These are phyloP conservation scores for Ichneumoninae sp. DNA, from an alignment of 2,888 invertebrate species.

Conservation along the genomic window DNA sequence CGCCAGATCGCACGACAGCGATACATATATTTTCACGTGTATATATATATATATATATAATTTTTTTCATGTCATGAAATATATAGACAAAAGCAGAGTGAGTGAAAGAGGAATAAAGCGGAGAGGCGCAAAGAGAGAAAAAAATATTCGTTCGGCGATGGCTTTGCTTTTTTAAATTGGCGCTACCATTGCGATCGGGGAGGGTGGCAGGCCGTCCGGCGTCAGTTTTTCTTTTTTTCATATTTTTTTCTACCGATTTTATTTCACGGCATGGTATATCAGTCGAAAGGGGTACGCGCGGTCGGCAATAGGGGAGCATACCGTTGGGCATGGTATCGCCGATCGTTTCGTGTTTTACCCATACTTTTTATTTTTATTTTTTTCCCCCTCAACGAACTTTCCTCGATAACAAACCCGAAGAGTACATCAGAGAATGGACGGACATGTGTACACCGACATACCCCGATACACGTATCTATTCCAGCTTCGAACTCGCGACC, in stretches of 20 bases:
- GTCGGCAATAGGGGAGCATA: constrained; percentile 52
- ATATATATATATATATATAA: constrained; percentile 18
- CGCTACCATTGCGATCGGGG: constrained; percentile 53
- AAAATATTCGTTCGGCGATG: constrained; percentile 51
- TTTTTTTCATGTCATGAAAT: constrained; percentile 32
- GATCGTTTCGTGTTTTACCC: constrained; percentile 57
- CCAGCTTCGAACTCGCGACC: background rate
- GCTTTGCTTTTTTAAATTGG: constrained; percentile 71
- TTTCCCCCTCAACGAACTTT: constrained; percentile 38
- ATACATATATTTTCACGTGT: background rate
- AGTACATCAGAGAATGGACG: constrained; percentile 38
- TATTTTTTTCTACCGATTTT: constrained; percentile 66
- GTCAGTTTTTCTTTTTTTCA: constrained; percentile 49
- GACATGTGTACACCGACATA: background rate
- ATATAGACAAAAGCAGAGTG: constrained; percentile 25
- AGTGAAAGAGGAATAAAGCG: constrained; percentile 12
- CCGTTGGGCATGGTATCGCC: constrained; percentile 62
- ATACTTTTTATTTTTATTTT: constrained; percentile 56
- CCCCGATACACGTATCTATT: background rate
- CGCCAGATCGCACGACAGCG: constrained; percentile 13
- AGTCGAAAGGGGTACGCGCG: constrained; percentile 71
- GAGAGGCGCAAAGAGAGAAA: background rate
- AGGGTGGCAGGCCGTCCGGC: constrained; percentile 48
- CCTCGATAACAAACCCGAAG: constrained; percentile 66
- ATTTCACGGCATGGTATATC: constrained; percentile 70